Evolutionary conservation across 2,113 vertebrate species (phyloP).

Genomic region (Cyrtonyx montezumae): DNA sequence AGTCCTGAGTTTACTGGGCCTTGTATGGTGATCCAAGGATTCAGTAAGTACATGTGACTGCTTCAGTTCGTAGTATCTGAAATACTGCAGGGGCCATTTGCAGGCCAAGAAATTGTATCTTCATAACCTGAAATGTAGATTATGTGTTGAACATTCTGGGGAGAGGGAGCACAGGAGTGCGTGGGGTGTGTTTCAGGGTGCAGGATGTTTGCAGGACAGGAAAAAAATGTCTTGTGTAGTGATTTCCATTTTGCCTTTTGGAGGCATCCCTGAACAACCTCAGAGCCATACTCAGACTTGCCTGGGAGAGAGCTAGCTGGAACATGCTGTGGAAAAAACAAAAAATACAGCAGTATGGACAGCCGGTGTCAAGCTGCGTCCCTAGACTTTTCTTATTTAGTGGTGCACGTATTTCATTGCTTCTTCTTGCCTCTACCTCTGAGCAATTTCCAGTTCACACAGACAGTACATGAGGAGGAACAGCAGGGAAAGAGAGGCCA

Average conservation of each 20-base stretch:
- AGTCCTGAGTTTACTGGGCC: not conserved
- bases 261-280: not conserved
- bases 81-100: not conserved
- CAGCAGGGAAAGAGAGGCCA: fast-evolving
- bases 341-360: not conserved
- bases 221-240: not conserved
- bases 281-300: not conserved
- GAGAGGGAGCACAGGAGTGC: fast-evolving
- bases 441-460: not conserved
- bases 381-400: not conserved
- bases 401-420: not conserved
- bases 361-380: fast-evolving
- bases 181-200: not conserved
- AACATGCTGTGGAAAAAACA: not conserved
- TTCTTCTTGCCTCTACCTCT: not conserved
- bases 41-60: not conserved
- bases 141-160: not conserved
- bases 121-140: not conserved
- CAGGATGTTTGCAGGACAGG: not conserved
- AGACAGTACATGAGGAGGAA: not conserved
- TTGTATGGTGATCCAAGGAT: not conserved
- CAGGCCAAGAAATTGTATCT: not conserved
- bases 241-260: not conserved
- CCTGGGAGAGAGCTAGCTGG: not conserved
- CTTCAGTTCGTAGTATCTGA: not conserved